A percentile compares a stretch with the other conserved stretches of the same genome.
Evolutionary conservation across 1,140 invertebrate species (phyloP).

Genomic region (Ganaspis sp.): DNA sequence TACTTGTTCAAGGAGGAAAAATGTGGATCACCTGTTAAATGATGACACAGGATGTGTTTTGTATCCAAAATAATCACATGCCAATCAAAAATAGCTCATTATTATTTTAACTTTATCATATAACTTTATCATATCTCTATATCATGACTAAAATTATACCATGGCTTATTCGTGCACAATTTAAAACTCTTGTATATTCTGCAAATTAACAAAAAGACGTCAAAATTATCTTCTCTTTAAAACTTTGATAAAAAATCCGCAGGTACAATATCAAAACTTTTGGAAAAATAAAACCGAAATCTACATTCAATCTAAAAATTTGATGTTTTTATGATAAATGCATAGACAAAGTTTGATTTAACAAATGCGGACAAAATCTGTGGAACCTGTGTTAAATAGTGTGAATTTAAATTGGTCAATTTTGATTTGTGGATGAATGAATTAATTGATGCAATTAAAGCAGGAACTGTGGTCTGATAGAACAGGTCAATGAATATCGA

Average conservation of each 20-base stretch:
- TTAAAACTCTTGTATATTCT: too few species aligned
- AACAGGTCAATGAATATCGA: constrained; percentile 5
- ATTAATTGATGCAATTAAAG: constrained; percentile 11
- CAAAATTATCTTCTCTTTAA: too few species aligned
- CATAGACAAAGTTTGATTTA: background rate
- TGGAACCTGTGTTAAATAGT: background rate
- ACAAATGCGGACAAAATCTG: background rate
- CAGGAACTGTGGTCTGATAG: constrained; percentile 4
- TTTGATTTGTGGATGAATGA: constrained; percentile 2
- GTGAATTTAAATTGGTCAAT: background rate
- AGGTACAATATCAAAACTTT: too few species aligned
- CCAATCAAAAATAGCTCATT: background rate
- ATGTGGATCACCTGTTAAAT: background rate
- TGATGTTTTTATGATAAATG: too few species aligned
- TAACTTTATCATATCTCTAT: too few species aligned
- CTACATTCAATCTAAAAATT: too few species aligned
- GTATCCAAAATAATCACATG: background rate
- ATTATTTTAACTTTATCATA: too few species aligned
- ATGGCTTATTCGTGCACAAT: too few species aligned
- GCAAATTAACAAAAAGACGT: too few species aligned
- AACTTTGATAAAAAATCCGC: too few species aligned
- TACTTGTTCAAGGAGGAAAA: constrained; percentile 22
- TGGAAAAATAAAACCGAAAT: too few species aligned
- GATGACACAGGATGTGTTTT: background rate
- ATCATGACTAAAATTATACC: too few species aligned